These are phyloP conservation scores for Sinotaia quadrata DNA, from an alignment of 2,888 invertebrate species.

Conservation along the genomic window DNA sequence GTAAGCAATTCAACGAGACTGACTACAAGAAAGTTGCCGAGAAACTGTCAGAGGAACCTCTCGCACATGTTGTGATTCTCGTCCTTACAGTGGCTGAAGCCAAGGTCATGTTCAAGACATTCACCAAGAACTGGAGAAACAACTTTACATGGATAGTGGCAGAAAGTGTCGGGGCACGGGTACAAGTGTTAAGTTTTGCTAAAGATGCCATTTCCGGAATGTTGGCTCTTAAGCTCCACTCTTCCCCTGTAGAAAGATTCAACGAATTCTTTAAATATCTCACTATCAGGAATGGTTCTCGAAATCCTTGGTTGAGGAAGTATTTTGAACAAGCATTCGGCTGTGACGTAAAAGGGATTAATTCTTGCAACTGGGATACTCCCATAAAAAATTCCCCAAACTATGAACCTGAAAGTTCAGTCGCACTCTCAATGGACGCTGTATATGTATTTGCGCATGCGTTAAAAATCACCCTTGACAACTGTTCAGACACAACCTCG, in stretches of 20 bases:
- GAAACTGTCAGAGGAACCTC: background rate
- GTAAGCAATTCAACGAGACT: background rate
- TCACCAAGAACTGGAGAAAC: background rate
- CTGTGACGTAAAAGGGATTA: background rate
- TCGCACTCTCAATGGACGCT: slow-evolving; percentile 7
- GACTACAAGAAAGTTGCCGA: slow-evolving; percentile 17
- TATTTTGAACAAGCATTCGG: slow-evolving; percentile 4
- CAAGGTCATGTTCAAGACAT: background rate
- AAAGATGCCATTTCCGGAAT: background rate
- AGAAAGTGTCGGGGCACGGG: slow-evolving; percentile 8
- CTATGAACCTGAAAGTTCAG: slow-evolving; percentile 5
- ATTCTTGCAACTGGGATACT: background rate
- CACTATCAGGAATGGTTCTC: background rate
- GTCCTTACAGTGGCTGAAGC: slow-evolving; percentile 4
- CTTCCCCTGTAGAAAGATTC: slow-evolving; percentile 13
- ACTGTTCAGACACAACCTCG: background rate
- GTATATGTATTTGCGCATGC: slow-evolving; percentile 5
- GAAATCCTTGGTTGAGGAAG: slow-evolving; percentile 26
- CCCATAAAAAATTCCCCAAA: background rate
- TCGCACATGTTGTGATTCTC: slow-evolving; percentile 10
- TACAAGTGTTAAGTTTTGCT: background rate
- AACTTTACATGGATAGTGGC: slow-evolving; percentile 10
- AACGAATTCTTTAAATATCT: slow-evolving; percentile 12
- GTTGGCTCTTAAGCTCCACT: slow-evolving; percentile 9
- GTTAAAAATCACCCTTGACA: background rate